A percentile compares a stretch with the other conserved stretches of the same genome.
Conservation (phyloP, 2,797 vertebrate species). For the Aratinga solstitialis region DNA sequence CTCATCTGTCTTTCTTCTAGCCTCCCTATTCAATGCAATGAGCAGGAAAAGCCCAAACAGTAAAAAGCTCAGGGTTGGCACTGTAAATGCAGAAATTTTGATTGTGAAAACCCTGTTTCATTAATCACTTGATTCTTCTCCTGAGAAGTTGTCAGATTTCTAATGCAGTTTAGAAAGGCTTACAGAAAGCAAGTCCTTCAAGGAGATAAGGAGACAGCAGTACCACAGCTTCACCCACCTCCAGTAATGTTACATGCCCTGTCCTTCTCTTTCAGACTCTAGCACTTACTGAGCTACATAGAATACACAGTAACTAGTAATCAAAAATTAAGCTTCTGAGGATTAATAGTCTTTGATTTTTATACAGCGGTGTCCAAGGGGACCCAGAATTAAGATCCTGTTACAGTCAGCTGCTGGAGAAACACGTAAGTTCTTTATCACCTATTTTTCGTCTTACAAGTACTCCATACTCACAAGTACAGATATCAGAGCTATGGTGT, state of each 20-base stretch:
- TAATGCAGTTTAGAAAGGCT: not conserved
- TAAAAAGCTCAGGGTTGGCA: not conserved
- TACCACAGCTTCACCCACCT: not conserved
- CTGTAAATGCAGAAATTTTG: not conserved
- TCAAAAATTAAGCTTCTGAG: not conserved
- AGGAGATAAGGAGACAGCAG: not conserved
- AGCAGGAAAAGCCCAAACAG: not conserved
- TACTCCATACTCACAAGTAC: not conserved
- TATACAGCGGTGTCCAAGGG: not conserved
- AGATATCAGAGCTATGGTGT: not conserved
- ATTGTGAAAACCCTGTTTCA: not conserved
- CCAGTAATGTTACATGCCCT: rapidly evolving
- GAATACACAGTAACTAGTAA: rapidly evolving
- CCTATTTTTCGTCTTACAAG: not conserved
- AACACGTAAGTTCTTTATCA: not conserved
- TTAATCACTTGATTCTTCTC: not conserved
- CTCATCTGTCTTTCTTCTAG: rapidly evolving
- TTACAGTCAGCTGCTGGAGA: not conserved
- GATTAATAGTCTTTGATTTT: not conserved
- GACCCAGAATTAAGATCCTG: not conserved
- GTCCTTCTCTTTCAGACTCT: not conserved
- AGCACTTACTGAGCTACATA: not conserved
- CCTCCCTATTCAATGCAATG: not conserved
- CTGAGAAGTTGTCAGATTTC: not conserved
- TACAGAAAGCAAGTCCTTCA: not conserved